phyloP scores from a whole-genome alignment of 2,888 invertebrate genomes.

The Leucophora obtusa region DNA sequence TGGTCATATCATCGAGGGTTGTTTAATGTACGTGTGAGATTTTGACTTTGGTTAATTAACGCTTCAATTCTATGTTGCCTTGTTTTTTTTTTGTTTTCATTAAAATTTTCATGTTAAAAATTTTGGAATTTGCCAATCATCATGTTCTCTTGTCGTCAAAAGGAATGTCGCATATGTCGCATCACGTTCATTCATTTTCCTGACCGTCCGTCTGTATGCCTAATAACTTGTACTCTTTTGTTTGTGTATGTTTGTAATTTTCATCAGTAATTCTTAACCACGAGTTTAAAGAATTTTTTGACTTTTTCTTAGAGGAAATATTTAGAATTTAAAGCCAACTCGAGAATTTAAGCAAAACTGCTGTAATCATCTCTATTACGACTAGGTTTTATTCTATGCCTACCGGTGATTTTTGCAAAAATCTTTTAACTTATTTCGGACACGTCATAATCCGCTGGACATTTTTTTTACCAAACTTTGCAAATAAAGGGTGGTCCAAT shows the following conservation, averaged over 20 bases:
- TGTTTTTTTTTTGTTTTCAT: constrained; percentile 19
- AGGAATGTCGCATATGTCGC: constrained; percentile 58
- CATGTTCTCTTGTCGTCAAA: constrained; percentile 45
- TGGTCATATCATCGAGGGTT: constrained; percentile 45
- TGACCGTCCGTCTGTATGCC: constrained; percentile 6
- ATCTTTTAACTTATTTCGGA: no score
- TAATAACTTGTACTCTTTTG: constrained; percentile 4
- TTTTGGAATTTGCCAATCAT: constrained; percentile 61
- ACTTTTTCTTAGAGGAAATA: no score
- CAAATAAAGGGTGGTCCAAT: no score
- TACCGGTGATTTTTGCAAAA: no score
- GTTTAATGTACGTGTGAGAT: constrained; percentile 54
- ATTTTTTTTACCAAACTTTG: no score
- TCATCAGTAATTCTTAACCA: not conserved
- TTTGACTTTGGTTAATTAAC: constrained; percentile 63
- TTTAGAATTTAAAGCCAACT: no score
- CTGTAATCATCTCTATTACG: no score
- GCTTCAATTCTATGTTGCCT: constrained; percentile 42
- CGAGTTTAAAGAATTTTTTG: no score
- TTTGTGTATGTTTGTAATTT: not conserved
- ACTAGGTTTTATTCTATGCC: no score
- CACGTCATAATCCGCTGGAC: no score
- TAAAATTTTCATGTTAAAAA: constrained; percentile 24
- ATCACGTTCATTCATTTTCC: constrained; percentile 44
- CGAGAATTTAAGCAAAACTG: no score